These are phyloP conservation scores for Lithobius niger DNA, from an alignment of 1,140 invertebrate species.

Conservation along the genomic window DNA sequence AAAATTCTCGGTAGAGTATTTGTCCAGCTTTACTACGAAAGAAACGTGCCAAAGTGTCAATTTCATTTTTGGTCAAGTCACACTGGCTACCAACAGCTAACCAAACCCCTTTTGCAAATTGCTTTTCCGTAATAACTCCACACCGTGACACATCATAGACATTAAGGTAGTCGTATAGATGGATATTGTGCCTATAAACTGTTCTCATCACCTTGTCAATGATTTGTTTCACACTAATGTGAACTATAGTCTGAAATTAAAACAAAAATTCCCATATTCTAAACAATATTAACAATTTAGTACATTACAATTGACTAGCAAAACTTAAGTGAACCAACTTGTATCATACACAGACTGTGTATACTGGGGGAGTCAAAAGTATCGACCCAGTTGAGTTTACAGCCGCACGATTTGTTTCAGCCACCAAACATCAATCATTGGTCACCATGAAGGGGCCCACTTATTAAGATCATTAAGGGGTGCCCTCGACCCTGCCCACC, in stretches of 20 bases:
- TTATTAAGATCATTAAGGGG: too few relatives aligned
- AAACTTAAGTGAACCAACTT: too few relatives aligned
- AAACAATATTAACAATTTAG: background rate
- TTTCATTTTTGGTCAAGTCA: background rate
- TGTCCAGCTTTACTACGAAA: background rate
- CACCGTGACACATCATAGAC: background rate
- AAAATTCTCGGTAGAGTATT: conserved; percentile 7
- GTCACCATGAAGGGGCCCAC: too few relatives aligned
- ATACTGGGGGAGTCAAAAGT: too few relatives aligned
- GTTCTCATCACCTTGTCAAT: background rate
- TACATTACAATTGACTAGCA: background rate
- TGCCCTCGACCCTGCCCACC: too few relatives aligned
- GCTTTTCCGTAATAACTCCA: background rate
- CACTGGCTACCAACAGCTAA: background rate
- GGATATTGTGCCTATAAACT: conserved; percentile 1
- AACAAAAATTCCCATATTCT: background rate
- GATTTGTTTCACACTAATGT: conserved; percentile 1
- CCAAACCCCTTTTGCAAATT: conserved; percentile 1
- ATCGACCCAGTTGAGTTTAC: too few relatives aligned
- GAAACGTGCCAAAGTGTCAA: background rate
- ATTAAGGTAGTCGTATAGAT: conserved; percentile 5
- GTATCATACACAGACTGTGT: too few relatives aligned
- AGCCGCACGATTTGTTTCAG: too few relatives aligned
- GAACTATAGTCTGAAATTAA: background rate
- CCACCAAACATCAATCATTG: too few relatives aligned